phyloP scores from a whole-genome alignment of 2,113 vertebrate genomes.

The Cranoglanis bouderius region DNA sequence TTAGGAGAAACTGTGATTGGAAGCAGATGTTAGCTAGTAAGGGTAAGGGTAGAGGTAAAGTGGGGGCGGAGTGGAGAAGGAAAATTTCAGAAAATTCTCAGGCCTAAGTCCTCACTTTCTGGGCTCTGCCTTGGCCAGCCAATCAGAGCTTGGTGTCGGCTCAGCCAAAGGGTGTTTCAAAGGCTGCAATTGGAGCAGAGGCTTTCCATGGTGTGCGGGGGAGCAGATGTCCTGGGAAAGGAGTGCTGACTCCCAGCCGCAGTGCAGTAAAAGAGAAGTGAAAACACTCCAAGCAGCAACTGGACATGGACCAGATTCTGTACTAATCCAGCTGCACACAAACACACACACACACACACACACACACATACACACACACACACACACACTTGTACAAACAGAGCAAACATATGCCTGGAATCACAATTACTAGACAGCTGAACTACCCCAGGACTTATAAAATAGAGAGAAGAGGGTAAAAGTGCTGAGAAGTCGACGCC shows the following conservation, averaged over 20 bases:
- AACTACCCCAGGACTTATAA: constrained; percentile 35
- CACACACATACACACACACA: constrained; percentile 37
- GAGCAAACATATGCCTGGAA: constrained; percentile 46
- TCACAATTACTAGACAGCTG: constrained; percentile 40
- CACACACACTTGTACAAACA: constrained; percentile 56
- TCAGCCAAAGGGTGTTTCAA: constrained; percentile 58
- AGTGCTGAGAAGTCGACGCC: constrained; percentile 13
- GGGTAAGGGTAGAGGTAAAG: constrained; percentile 25
- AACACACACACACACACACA: constrained; percentile 47
- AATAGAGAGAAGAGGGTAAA: constrained; percentile 9
- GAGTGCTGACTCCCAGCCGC: constrained; percentile 75
- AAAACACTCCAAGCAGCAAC: constrained; percentile 75
- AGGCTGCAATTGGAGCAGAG: constrained; percentile 64
- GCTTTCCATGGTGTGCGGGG: constrained; percentile 69
- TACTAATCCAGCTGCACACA: constrained; percentile 65
- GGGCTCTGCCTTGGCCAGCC: constrained; percentile 69
- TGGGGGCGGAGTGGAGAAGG: constrained; percentile 63
- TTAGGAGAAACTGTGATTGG: constrained; percentile 70
- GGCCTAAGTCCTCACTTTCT: constrained; percentile 75
- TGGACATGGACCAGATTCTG: constrained; percentile 74
- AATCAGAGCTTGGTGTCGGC: constrained; percentile 62
- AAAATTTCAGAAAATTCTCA: constrained; percentile 83
- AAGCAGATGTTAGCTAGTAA: constrained; percentile 81
- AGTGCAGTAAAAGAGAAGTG: constrained; percentile 69
- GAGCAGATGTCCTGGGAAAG: constrained; percentile 85